Evolutionary conservation across 2,797 vertebrate species (phyloP).

Genomic region (Basileuterus tristriatus): DNA sequence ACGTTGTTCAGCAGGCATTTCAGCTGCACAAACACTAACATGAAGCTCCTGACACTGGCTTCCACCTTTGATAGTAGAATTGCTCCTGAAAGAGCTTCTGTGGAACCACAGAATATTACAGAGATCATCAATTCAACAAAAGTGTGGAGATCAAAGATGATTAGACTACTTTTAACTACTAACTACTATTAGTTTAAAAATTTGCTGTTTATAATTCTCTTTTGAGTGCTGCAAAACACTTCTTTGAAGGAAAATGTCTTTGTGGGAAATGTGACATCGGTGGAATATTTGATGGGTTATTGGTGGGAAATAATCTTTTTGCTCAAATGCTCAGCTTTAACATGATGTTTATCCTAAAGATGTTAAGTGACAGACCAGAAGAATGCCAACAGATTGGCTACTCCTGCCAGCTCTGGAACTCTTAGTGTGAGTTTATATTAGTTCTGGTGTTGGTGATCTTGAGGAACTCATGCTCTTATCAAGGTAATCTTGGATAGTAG

Average conservation of each 20-base stretch:
- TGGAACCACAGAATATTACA: neutral
- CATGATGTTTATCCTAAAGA: neutral
- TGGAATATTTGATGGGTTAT: neutral
- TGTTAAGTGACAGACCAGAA: neutral
- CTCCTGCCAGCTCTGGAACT: neutral
- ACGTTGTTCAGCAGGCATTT: slow-evolving; percentile 10
- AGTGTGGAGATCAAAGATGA: neutral
- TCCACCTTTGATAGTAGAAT: neutral
- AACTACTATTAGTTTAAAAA: neutral
- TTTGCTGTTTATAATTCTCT: neutral
- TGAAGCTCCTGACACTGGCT: neutral
- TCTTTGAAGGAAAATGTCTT: neutral
- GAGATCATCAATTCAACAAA: neutral
- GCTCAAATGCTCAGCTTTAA: neutral
- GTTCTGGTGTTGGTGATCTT: neutral
- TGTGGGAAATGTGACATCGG: neutral
- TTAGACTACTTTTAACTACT: neutral
- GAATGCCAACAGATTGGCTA: neutral
- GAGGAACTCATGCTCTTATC: neutral
- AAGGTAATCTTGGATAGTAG: neutral
- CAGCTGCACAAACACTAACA: slow-evolving; percentile 1
- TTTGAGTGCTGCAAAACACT: neutral
- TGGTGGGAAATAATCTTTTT: neutral
- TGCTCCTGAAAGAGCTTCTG: neutral
- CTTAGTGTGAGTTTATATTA: neutral